Conservation (phyloP, 30 jellyfish, hydroid and myxozoan species). For the Rhopilema esculentum region DNA sequence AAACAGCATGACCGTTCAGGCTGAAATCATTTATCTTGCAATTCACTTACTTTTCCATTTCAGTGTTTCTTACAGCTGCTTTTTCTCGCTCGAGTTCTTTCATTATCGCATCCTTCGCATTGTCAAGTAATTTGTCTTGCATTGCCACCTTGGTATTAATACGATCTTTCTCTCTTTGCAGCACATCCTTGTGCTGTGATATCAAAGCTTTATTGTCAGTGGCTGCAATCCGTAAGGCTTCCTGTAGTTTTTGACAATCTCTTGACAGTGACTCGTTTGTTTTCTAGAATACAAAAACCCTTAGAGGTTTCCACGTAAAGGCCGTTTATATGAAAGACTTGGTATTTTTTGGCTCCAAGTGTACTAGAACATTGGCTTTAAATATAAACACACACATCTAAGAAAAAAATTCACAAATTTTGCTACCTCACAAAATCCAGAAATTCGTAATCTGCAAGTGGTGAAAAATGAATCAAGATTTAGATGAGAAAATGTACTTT, state of each 20-base stretch:
- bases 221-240: constrained; percentile 78
- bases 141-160: constrained; percentile 26
- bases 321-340: neutral
- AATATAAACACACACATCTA: no score
- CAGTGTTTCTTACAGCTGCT: constrained; percentile 55
- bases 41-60: constrained; percentile 59
- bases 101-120: constrained; percentile 73
- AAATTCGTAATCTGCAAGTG: no score
- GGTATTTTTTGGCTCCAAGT: neutral
- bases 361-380: neutral
- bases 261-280: constrained; percentile 56
- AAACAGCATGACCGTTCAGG: no score
- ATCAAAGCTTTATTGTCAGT: constrained; percentile 85
- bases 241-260: constrained; percentile 72
- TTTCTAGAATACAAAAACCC: neutral
- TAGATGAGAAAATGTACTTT: no score
- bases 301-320: neutral
- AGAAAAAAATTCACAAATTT: no score
- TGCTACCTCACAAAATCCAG: no score
- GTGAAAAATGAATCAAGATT: no score
- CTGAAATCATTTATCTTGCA: no score
- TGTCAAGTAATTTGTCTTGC: constrained; percentile 64
- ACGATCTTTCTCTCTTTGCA: constrained; percentile 68
- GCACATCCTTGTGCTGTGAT: constrained; percentile 74
- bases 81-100: constrained; percentile 72